Conservation (phyloP, 2,113 vertebrate genomes). For the Gadus macrocephalus region DNA sequence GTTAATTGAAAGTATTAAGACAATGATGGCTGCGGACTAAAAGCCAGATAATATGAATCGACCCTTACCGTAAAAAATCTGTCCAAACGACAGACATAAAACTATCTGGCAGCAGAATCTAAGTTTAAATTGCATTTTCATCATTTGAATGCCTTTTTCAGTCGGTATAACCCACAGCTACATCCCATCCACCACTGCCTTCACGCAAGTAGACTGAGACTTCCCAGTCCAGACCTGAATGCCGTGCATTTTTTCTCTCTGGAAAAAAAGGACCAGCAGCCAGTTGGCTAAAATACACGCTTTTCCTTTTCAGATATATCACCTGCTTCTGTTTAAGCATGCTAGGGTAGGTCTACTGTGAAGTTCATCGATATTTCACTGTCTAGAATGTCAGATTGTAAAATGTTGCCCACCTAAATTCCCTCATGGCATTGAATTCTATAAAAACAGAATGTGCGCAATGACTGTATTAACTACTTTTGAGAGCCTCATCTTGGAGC, state of each 20-base stretch:
- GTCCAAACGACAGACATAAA: constrained; percentile 41
- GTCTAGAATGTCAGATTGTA: too few species aligned
- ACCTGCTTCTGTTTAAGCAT: too few species aligned
- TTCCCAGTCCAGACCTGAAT: constrained; percentile 34
- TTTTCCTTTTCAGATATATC: neutral
- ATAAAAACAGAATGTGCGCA: too few species aligned
- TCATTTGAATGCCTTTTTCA: constrained; percentile 13
- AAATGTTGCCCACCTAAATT: too few species aligned
- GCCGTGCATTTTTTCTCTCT: constrained; percentile 43
- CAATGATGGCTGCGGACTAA: neutral
- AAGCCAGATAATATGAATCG: neutral
- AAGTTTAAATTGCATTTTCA: constrained; percentile 6
- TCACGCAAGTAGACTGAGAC: constrained; percentile 18
- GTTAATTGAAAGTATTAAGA: neutral
- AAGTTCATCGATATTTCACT: too few species aligned
- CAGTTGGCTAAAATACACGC: constrained; percentile 44
- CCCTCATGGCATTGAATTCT: too few species aligned
- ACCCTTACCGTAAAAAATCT: constrained; percentile 44
- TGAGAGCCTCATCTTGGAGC: too few species aligned
- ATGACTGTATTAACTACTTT: too few species aligned
- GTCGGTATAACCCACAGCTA: neutral
- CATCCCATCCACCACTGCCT: constrained; percentile 21
- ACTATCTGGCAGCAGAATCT: constrained; percentile 34
- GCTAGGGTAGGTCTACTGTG: too few species aligned
- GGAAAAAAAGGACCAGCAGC: constrained; percentile 57